These are phyloP conservation scores for Podarcis cretensis DNA, from an alignment of 2,113 vertebrate genomes.

Conservation along the genomic window DNA sequence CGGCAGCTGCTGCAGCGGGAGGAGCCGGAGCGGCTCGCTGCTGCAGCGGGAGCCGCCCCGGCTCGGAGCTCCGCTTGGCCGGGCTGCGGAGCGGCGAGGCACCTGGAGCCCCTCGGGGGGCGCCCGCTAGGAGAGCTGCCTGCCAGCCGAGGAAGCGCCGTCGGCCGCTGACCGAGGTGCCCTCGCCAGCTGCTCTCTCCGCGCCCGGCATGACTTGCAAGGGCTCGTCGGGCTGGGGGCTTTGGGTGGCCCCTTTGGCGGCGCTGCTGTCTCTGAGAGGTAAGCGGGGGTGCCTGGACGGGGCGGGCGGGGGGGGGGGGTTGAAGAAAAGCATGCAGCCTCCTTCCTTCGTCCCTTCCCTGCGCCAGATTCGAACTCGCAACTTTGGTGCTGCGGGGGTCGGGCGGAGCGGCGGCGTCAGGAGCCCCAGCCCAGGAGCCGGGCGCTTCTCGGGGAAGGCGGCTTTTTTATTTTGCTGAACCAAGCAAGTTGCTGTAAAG, in stretches of 20 bases:
- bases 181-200: constrained; percentile 23
- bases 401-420: neutral
- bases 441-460: too few species aligned
- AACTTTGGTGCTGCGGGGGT: neutral
- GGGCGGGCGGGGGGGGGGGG: too few species aligned
- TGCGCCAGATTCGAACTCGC: constrained; percentile 10
- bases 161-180: constrained; percentile 7
- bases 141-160: constrained; percentile 3
- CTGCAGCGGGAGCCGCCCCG: constrained; percentile 37
- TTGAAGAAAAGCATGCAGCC: too few species aligned
- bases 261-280: constrained; percentile 72
- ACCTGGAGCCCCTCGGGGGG: constrained; percentile 1
- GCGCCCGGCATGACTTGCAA: constrained; percentile 69
- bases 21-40: constrained; percentile 37
- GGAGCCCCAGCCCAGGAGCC: neutral
- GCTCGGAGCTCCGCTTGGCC: constrained; percentile 16
- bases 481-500: constrained; percentile 1
- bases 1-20: constrained; percentile 9
- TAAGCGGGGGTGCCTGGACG: constrained; percentile 54
- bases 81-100: constrained; percentile 3
- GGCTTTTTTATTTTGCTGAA: too few species aligned
- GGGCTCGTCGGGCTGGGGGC: constrained; percentile 54
- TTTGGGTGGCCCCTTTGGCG: constrained; percentile 70
- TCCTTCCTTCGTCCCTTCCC: neutral
- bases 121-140: neutral